Evolutionary conservation across 1,140 invertebrate species (phyloP).

Genomic region (Zaprionus ghesquierei): DNA sequence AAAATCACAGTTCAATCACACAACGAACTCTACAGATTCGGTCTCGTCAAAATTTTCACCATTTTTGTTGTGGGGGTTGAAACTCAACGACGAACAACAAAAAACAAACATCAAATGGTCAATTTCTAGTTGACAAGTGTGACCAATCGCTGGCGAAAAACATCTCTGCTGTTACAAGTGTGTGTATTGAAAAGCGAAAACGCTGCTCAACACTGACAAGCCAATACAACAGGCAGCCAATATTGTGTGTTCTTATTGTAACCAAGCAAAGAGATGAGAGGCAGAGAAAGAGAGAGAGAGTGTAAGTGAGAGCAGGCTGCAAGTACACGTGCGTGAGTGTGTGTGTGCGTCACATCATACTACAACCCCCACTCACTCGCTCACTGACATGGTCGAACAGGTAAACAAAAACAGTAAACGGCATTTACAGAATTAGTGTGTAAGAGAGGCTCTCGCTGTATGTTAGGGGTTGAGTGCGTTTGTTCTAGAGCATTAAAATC

Average conservation of each 20-base stretch:
- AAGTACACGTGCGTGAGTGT: not conserved
- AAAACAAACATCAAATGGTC: conserved; percentile 27
- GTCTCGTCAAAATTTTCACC: conserved; percentile 1
- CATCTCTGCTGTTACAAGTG: conserved; percentile 21
- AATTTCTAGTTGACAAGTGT: conserved; percentile 30
- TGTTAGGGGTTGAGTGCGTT: conserved; percentile 31
- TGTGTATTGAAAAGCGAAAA: conserved; percentile 17
- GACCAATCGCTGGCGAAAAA: conserved; percentile 11
- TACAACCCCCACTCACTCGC: conserved; percentile 18
- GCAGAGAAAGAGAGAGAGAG: conserved; percentile 8
- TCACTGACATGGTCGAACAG: conserved; percentile 6
- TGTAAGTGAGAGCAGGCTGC: conserved; percentile 2
- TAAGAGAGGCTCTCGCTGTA: conserved; percentile 13
- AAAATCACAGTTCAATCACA: conserved; percentile 23
- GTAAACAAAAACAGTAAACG: conserved; percentile 52
- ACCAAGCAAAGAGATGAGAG: not conserved
- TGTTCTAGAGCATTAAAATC: conserved; percentile 27
- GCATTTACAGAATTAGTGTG: conserved; percentile 32
- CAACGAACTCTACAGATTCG: conserved; percentile 16
- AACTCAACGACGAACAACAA: not conserved
- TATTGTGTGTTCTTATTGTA: conserved; percentile 22
- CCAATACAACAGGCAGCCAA: conserved; percentile 3
- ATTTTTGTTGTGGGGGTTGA: conserved; percentile 15
- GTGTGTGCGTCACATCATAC: not conserved
- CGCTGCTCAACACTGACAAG: conserved; percentile 19